Percentiles rank a stretch among this genome's conserved stretches.
Conservation (phyloP, 2,797 vertebrate genomes). For the Sandelia bainsii region DNA sequence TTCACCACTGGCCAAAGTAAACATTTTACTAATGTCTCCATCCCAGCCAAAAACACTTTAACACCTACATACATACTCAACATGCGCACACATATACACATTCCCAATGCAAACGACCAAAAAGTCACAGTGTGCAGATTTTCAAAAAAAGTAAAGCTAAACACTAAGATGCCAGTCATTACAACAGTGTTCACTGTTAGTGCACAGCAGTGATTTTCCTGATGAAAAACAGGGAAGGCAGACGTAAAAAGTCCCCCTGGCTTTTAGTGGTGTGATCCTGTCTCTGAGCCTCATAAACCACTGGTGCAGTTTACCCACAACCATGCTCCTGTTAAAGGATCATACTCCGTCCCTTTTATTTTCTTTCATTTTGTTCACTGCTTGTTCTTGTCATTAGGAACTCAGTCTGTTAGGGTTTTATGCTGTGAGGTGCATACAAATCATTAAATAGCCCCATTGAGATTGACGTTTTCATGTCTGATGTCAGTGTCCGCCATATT, state of each 20-base stretch:
- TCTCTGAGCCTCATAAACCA: slow-evolving; percentile 17
- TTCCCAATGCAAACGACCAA: neutral
- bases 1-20: slow-evolving; percentile 10
- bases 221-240: slow-evolving; percentile 5
- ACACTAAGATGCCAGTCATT: neutral
- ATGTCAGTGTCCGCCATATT: no score
- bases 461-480: no score
- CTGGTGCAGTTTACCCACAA: neutral
- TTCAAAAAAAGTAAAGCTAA: neutral
- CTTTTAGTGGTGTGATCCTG: neutral
- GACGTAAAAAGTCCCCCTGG: neutral
- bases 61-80: slow-evolving; percentile 3
- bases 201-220: neutral
- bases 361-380: neutral
- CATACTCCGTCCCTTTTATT: neutral
- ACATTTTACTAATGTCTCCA: slow-evolving; percentile 1
- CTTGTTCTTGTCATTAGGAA: slow-evolving; percentile 11
- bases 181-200: neutral
- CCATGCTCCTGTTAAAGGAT: slow-evolving; percentile 7
- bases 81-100: slow-evolving; percentile 3
- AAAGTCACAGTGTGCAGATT: neutral
- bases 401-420: neutral
- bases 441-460: neutral
- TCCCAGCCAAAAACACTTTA: slow-evolving; percentile 2
- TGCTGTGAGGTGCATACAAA: neutral